Conservation (phyloP, 2,888 invertebrate genomes). For the Drosophila villosipedis region DNA sequence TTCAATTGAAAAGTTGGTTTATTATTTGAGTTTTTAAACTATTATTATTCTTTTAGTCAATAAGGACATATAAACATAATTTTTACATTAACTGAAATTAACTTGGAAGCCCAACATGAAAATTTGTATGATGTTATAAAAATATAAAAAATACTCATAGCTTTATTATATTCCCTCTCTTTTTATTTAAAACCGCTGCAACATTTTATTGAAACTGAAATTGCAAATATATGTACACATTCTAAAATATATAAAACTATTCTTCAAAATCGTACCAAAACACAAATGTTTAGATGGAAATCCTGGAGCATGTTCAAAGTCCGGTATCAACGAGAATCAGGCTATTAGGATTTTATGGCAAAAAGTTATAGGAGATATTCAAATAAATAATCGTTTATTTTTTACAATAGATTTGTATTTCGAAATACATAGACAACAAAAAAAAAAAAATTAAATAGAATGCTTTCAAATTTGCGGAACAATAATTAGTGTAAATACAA, state of each 20-base stretch:
- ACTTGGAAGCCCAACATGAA: constrained; percentile 10
- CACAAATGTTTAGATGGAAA: constrained; percentile 83
- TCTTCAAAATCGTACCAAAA: constrained; percentile 48
- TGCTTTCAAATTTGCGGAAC: constrained; percentile 54
- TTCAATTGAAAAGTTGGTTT: constrained; percentile 8
- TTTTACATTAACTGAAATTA: constrained; percentile 32
- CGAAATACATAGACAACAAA: constrained; percentile 2
- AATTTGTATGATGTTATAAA: constrained; percentile 21
- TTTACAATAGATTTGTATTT: constrained; percentile 28
- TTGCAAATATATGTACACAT: constrained; percentile 42
- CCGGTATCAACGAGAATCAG: constrained; percentile 85
- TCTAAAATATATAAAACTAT: constrained; percentile 29
- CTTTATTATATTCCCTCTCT: constrained; percentile 56
- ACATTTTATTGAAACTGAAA: constrained; percentile 43
- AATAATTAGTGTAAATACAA: constrained; percentile 67
- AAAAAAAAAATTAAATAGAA: constrained; percentile 17
- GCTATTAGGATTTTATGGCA: constrained; percentile 85
- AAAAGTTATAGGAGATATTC: constrained; percentile 82
- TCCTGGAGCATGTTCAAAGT: constrained; percentile 85
- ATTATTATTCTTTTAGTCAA: neutral
- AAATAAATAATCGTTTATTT: constrained; percentile 24
- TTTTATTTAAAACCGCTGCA: constrained; percentile 59
- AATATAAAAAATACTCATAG: constrained; percentile 58
- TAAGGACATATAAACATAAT: constrained; percentile 17
- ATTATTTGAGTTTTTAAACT: neutral